phyloP scores from a whole-genome alignment of 2,888 invertebrate species.

The Nyleta sp. region DNA sequence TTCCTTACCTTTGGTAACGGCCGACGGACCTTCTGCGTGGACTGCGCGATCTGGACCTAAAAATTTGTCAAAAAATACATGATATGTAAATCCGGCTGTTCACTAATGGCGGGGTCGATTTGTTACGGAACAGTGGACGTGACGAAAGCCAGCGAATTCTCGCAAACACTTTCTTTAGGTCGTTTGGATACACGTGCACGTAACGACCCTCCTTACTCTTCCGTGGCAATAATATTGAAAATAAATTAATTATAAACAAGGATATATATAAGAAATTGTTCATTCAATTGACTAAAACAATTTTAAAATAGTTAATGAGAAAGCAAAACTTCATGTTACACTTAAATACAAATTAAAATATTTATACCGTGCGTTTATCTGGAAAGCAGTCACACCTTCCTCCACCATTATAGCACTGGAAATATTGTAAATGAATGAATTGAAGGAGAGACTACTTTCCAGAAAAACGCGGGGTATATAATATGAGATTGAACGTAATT shows the following conservation, averaged over 20 bases:
- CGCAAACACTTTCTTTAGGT: constrained; percentile 43
- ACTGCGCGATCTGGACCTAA: constrained; percentile 78
- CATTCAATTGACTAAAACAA: background rate
- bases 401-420: too few species aligned
- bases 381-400: too few species aligned
- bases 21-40: constrained; percentile 74
- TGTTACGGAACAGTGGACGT: constrained; percentile 58
- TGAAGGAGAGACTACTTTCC: too few species aligned
- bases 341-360: too few species aligned
- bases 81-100: constrained; percentile 70
- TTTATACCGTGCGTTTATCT: too few species aligned
- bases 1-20: constrained; percentile 76
- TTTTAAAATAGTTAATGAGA: too few species aligned
- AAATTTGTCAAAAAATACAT: constrained; percentile 74
- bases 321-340: too few species aligned
- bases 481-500: too few species aligned
- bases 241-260: background rate
- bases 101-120: constrained; percentile 61
- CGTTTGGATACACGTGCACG: constrained; percentile 37
- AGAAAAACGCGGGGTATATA: too few species aligned
- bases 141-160: constrained; percentile 41
- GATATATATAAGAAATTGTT: too few species aligned
- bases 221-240: constrained; percentile 12
- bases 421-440: too few species aligned
- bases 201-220: constrained; percentile 33